Conservation (phyloP, 2,888 invertebrate species). For the Ariolimax columbianus region DNA sequence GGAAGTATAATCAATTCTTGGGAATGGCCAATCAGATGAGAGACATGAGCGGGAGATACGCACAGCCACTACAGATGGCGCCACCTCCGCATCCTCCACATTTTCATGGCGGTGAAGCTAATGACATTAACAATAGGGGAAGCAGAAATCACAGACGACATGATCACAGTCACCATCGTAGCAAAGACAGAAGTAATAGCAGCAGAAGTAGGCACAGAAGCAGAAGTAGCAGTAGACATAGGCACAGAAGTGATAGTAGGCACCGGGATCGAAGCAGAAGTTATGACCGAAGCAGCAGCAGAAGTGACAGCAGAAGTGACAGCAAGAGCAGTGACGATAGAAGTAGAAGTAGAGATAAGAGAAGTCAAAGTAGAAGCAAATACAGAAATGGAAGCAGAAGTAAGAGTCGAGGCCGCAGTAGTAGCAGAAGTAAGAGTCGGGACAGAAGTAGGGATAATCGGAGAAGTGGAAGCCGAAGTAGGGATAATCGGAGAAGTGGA, state of each 20-base stretch:
- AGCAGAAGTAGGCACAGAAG: constrained; percentile 36
- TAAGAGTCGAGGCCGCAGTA: background rate
- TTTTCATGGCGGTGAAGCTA: background rate
- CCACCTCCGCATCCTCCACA: constrained; percentile 20
- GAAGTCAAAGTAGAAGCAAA: background rate
- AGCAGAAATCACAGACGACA: constrained; percentile 1
- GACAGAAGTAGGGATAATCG: background rate
- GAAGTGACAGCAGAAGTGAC: background rate
- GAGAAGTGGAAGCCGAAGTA: background rate
- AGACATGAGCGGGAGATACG: constrained; percentile 50
- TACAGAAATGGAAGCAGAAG: background rate
- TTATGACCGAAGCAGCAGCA: background rate
- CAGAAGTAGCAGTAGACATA: constrained; percentile 15
- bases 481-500: background rate
- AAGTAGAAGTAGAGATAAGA: background rate
- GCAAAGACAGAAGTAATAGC: constrained; percentile 24
- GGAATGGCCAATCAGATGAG: constrained; percentile 48
- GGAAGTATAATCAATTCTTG: constrained; percentile 48
- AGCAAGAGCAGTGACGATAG: background rate
- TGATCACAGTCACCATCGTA: background rate
- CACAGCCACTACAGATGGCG: constrained; percentile 46
- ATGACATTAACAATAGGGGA: background rate
- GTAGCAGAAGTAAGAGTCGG: background rate
- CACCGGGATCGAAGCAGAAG: constrained; percentile 4
- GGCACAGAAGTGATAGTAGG: background rate